These are phyloP conservation scores for Silurus glanis DNA, from an alignment of 2,113 vertebrate genomes.

Conservation along the genomic window DNA sequence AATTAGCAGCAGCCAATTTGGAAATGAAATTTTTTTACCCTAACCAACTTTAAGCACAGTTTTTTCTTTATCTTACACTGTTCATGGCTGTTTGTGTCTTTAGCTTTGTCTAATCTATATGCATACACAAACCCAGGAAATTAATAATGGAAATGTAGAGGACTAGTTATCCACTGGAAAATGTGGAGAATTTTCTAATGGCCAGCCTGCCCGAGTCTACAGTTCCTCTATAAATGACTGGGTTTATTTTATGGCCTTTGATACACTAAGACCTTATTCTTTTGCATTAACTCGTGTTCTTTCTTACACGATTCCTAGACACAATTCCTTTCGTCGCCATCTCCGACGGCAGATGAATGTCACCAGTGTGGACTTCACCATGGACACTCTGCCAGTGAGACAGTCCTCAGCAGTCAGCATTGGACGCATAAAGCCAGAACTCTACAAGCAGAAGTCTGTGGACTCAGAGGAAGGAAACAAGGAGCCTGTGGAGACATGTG, in stretches of 20 bases:
- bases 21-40: neutral
- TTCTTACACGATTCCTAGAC: conserved; percentile 71
- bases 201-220: neutral
- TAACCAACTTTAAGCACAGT: neutral
- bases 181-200: neutral
- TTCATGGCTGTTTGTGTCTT: neutral
- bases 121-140: neutral
- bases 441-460: conserved; percentile 97
- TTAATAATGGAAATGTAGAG: neutral
- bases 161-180: neutral
- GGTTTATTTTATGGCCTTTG: neutral
- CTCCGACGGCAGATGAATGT: conserved; percentile 96
- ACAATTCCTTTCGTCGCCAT: conserved; percentile 96
- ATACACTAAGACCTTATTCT: neutral
- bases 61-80: neutral
- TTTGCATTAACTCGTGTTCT: conserved; percentile 48
- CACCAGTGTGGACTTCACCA: conserved; percentile 90
- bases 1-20: neutral
- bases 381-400: conserved; percentile 84
- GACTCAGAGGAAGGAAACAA: conserved; percentile 85
- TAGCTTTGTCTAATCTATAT: neutral
- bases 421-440: conserved; percentile 94
- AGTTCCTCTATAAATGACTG: neutral
- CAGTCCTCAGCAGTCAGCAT: conserved; percentile 90
- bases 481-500: conserved; percentile 86